A percentile compares a stretch with the other conserved stretches of the same genome.
Conservation (phyloP, 2,113 vertebrate genomes). For the Bubalus kerabau region DNA sequence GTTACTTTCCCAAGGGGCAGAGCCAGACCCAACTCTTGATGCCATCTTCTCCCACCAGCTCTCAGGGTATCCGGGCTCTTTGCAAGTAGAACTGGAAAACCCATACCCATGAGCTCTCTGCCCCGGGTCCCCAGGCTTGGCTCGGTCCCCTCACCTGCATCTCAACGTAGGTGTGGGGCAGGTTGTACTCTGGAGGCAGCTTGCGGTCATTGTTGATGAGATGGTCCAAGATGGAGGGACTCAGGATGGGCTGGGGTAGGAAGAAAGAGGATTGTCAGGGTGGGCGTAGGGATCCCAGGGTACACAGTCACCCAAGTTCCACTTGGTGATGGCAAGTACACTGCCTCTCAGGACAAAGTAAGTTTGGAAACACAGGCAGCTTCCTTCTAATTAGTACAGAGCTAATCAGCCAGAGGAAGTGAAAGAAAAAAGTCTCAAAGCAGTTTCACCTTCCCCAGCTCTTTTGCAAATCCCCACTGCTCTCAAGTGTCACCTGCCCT, state of each 20-base stretch:
- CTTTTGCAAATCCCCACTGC: background rate
- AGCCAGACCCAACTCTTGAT: background rate
- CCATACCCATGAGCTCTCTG: background rate
- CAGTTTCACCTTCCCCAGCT: background rate
- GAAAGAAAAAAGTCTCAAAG: background rate
- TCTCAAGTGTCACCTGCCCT: rapidly evolving
- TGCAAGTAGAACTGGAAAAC: background rate
- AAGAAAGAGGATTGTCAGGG: background rate
- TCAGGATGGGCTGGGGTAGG: constrained; percentile 86
- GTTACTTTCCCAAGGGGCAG: background rate
- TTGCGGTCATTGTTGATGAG: constrained; percentile 95
- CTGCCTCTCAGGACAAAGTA: background rate
- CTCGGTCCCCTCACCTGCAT: constrained; percentile 86
- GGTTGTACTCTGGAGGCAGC: constrained; percentile 91
- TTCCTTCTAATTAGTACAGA: background rate
- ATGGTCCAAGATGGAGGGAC: constrained; percentile 92
- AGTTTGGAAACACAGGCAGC: background rate
- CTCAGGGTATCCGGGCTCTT: background rate
- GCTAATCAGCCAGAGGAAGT: background rate
- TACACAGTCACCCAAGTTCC: background rate
- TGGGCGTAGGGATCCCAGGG: too few species aligned
- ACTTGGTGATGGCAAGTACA: background rate
- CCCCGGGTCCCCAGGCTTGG: background rate
- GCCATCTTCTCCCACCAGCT: background rate
- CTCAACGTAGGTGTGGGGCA: constrained; percentile 93